A percentile compares a stretch with the other conserved stretches of the same genome.
Evolutionary conservation across 2,888 invertebrate genomes (phyloP).

Genomic region (Epirrhoe tristata): DNA sequence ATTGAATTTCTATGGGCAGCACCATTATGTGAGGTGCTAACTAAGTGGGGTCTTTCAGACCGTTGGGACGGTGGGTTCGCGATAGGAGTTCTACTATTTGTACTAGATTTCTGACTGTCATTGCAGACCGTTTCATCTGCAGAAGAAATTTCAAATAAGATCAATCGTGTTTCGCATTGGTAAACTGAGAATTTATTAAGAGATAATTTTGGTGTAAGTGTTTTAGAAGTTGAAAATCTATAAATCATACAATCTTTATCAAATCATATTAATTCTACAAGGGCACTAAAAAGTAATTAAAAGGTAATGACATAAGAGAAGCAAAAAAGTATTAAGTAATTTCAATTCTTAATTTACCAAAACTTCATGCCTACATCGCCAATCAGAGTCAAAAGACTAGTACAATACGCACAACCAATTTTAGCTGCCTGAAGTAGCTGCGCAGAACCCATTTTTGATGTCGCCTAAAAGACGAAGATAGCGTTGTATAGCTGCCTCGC

Average conservation of each 20-base stretch:
- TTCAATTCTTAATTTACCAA: conserved; percentile 35
- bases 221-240: neutral
- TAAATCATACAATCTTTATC: neutral
- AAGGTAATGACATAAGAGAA: conserved; percentile 16
- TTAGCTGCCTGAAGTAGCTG: too few species aligned
- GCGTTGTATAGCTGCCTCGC: too few species aligned
- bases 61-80: conserved; percentile 66
- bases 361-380: conserved; percentile 40
- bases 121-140: conserved; percentile 81
- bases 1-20: conserved; percentile 74
- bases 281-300: neutral
- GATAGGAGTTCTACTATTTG: conserved; percentile 65
- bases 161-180: conserved; percentile 35
- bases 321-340: conserved; percentile 24
- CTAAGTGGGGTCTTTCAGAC: conserved; percentile 70
- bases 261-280: neutral
- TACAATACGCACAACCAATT: too few species aligned
- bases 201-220: neutral
- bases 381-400: conserved; percentile 56
- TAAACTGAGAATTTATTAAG: conserved; percentile 42
- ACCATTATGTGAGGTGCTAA: conserved; percentile 67
- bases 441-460: too few species aligned
- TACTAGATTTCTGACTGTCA: conserved; percentile 77
- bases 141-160: conserved; percentile 64
- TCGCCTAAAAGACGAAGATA: too few species aligned